Base-by-base conservation (phyloP, 2,888 invertebrate species). In the Drosophila kambysellisi region DNA sequence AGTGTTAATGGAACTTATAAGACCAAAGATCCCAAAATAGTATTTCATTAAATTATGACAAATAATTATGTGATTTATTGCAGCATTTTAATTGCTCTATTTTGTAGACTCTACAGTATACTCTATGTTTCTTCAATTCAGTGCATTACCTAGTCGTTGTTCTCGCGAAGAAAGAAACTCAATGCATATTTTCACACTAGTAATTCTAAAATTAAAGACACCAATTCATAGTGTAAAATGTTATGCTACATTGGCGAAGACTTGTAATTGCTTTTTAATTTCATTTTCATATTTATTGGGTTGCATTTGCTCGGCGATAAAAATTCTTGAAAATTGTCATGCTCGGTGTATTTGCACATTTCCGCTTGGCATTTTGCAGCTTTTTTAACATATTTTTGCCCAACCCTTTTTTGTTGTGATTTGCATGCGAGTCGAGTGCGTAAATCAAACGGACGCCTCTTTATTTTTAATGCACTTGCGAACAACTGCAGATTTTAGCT, bases 181-280 rank as follows among this genome's bases (percentile, higher is more conserved):
- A 15, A 25, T 46, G 7, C 4, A 33, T 51, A 33, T 43, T 75
- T 15, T 66, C 46, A 20, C 59, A 39, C 11, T 30, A 43, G 50
- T 52, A 29, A n/a, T 50, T 51, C 51, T 56, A 43, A 37, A 54
- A 48, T 74, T 48, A 50, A 59, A 78, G 43, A 35, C n/a, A 62
- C 25, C n/a, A 33, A 43, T 17, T 17, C 29, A 37, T 37, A 46
- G 74, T 79, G 70, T 63, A 60, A 70, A 79, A 32, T 68, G 53
- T 56, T 64, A 25, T 46, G 51, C 54, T 41, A 57, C 53, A 70
- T 62, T 64, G 56, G 69, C 73, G 53, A 66, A 46, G 63, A 73
- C 67, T 74, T 70, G 68, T 70, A 80, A 80, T 81, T 80, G 74
- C 78, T 69, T 78, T 74, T 78, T 74, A 78, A 80, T 81, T 74